Percentiles rank a stretch among this genome's conserved stretches.
phyloP scores from a whole-genome alignment of 2,113 vertebrate genomes.

The Miniopterus natalensis region DNA sequence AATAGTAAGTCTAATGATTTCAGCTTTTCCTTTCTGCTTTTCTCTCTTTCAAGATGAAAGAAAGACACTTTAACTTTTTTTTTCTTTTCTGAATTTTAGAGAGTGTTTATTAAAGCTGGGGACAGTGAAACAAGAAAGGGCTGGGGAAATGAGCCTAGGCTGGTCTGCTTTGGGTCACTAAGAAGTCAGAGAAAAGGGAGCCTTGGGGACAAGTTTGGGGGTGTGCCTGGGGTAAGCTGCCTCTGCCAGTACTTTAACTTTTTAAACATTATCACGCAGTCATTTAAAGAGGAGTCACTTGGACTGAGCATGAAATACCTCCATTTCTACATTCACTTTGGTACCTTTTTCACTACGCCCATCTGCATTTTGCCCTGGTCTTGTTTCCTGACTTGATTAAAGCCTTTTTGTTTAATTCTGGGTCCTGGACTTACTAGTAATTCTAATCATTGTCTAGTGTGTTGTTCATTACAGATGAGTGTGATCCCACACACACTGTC shows the following conservation, averaged over 20 bases:
- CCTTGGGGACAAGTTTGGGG: too few species aligned
- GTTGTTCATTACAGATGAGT: too few species aligned
- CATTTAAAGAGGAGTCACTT: neutral
- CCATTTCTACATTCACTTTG: neutral
- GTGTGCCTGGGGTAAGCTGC: too few species aligned
- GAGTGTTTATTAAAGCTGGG: too few species aligned
- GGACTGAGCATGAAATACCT: neutral
- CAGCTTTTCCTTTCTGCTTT: conserved; percentile 31
- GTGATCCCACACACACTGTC: neutral
- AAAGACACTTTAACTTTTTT: neutral
- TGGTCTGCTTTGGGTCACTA: too few species aligned
- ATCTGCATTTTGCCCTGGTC: neutral
- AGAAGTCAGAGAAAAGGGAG: too few species aligned
- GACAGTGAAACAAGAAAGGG: too few species aligned
- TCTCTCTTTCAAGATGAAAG: conserved; percentile 1
- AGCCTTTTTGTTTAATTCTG: neutral
- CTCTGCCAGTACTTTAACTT: neutral
- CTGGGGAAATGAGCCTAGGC: too few species aligned
- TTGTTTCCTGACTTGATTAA: neutral
- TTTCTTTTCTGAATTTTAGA: neutral
- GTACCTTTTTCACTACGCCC: neutral
- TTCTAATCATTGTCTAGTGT: neutral
- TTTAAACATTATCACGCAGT: neutral
- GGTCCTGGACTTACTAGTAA: neutral
- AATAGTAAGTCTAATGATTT: neutral